Base-by-base conservation (phyloP, 2,113 vertebrate species). In the Aegithalos caudatus region DNA sequence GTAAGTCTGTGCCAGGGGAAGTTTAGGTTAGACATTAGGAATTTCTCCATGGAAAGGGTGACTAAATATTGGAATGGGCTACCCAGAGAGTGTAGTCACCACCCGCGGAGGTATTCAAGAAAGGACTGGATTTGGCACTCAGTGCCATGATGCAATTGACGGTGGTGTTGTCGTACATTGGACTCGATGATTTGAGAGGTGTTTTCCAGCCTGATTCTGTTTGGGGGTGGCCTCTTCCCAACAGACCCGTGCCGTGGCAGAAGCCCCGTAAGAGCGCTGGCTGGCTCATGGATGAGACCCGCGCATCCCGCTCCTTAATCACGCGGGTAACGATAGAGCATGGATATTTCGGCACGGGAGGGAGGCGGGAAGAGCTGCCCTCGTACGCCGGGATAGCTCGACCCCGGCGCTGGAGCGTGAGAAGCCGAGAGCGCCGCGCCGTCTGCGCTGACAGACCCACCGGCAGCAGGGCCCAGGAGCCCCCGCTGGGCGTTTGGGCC, bases 271-370 rank as follows among this genome's bases (percentile, higher is more conserved):
- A 33, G 21, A 7, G 29, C 37, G 31, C 11, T 3, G 33, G 31
- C 19, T 7, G 44, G 24, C 37, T 11, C 12, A 38, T 15, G 4
- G 40, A 17, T 2, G n/a, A 23, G 23, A 44, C 27, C 29, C 33
- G 2, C 21, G 3, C 33, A 67, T n/a, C 29, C 28, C 31, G 7
- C 65, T 47, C 42, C 62, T 81, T 31, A 12, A 20, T 22, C 14
- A 25, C 4, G 6, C 6, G 2, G 40, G 12, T 29, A 24, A 31
- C 22, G 29, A 6, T 10, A 2, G 12, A 31, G n/a, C 22, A 31
- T 0, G 27, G 3, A 1, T 3, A 38, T 14, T 31, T n/a, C 7
- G 4, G 40, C 18, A 8, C 24, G 24, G 40, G 23, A 37, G 22
- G 42, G 22, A 19, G 16, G n/a, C 11, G 14, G 31, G 31, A 20